Conservation (phyloP, 2,113 vertebrate species). For the cat (Felis catus) region F.catus_Fca126_mat1.0 CM031412.1:192683001-192683500, state of each 20-base stretch:
- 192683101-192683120: neutral
- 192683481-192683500: neutral
- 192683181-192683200: fast-evolving
- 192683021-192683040: neutral
- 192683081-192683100: neutral
- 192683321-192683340: neutral
- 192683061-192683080: neutral
- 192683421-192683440: neutral
- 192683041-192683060: neutral
- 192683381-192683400: neutral
- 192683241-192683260: no score
- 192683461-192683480: neutral
- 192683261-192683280: neutral
- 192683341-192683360: neutral
- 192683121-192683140: no score
- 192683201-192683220: fast-evolving
- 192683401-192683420: neutral
- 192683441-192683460: neutral
- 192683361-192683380: neutral
- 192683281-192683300: neutral
- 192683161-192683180: neutral
- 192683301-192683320: neutral
- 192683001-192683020: neutral
- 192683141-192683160: neutral
- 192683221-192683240: fast-evolving